phyloP scores from a whole-genome alignment of 2,113 vertebrate genomes.

The Otocyon megalotis region DNA sequence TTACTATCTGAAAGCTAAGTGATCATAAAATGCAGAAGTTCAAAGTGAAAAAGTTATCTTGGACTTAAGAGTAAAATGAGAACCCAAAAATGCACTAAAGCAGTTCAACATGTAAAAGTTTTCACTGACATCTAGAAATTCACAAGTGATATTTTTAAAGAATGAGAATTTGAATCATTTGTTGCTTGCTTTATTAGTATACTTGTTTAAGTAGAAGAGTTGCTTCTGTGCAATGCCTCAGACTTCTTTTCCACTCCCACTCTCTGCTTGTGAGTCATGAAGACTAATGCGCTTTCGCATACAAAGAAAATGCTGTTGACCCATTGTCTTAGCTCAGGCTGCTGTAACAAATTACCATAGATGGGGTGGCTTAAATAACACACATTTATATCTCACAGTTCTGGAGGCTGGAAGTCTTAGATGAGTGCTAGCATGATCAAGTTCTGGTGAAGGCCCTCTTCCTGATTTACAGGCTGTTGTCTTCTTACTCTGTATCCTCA shows the following conservation, averaged over 20 bases:
- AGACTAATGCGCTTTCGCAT: not conserved
- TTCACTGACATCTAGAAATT: slow-evolving; percentile 55
- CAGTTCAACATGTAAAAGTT: not conserved
- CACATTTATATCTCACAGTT: not conserved
- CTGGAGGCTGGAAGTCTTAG: not conserved
- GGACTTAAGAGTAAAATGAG: not conserved
- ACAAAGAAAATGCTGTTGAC: slow-evolving; percentile 49
- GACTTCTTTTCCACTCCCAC: slow-evolving; percentile 53
- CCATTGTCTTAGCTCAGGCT: not conserved
- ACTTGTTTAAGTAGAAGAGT: slow-evolving; percentile 41
- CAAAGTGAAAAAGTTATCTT: slow-evolving; percentile 34
- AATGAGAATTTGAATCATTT: slow-evolving; percentile 46
- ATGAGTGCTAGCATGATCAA: not conserved
- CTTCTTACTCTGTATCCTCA: not conserved
- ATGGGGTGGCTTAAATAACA: not conserved
- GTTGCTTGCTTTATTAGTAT: slow-evolving; percentile 26
- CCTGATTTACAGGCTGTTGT: not conserved
- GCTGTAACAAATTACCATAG: not conserved
- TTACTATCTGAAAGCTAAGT: slow-evolving; percentile 45
- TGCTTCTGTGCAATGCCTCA: not conserved
- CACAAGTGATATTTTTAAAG: slow-evolving; percentile 11
- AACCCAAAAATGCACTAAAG: not conserved
- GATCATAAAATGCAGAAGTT: slow-evolving; percentile 7
- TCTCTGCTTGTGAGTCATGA: slow-evolving; percentile 65
- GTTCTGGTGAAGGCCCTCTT: not conserved